A percentile compares a stretch with the other conserved stretches of the same genome.
phyloP scores from a whole-genome alignment of 1,140 invertebrate species.

The Pygmarrhopalites habei region DNA sequence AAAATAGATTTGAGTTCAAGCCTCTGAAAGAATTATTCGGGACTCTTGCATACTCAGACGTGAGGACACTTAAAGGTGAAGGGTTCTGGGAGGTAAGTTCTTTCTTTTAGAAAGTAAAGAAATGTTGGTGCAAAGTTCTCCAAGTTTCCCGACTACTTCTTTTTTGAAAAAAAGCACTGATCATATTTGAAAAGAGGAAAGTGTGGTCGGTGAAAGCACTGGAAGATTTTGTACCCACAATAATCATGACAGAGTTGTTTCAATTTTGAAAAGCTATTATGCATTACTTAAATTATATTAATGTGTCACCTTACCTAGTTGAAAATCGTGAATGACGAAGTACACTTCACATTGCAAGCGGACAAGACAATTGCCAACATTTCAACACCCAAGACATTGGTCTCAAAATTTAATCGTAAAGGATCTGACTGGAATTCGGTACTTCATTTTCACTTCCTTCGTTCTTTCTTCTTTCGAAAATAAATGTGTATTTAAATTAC shows the following conservation, averaged over 20 bases:
- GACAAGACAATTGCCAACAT: constrained; percentile 58
- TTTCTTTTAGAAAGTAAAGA: too few relatives aligned
- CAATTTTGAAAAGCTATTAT: too few relatives aligned
- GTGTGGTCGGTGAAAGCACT: too few relatives aligned
- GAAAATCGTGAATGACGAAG: constrained; percentile 68
- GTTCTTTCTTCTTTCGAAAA: too few relatives aligned
- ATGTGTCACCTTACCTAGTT: too few relatives aligned
- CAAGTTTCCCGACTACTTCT: background rate
- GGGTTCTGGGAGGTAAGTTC: constrained; percentile 77
- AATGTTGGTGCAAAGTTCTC: background rate
- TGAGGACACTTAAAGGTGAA: constrained; percentile 58
- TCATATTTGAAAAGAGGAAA: too few relatives aligned
- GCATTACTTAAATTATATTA: too few relatives aligned
- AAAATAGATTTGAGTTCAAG: constrained; percentile 85
- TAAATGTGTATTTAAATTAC: background rate
- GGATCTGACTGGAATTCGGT: constrained; percentile 51
- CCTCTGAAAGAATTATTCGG: constrained; percentile 72
- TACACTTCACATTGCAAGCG: constrained; percentile 68
- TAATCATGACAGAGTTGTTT: too few relatives aligned
- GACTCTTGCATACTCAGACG: constrained; percentile 73
- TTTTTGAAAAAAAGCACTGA: too few relatives aligned
- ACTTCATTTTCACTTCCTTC: too few relatives aligned
- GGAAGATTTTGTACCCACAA: too few relatives aligned
- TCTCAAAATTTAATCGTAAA: constrained; percentile 62
- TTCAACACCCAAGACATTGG: constrained; percentile 52